Evolutionary conservation across 1,140 invertebrate species (phyloP), one percentile per base, ranked within the genome.

Genomic region (Pogonomyrmex barbatus): DNA sequence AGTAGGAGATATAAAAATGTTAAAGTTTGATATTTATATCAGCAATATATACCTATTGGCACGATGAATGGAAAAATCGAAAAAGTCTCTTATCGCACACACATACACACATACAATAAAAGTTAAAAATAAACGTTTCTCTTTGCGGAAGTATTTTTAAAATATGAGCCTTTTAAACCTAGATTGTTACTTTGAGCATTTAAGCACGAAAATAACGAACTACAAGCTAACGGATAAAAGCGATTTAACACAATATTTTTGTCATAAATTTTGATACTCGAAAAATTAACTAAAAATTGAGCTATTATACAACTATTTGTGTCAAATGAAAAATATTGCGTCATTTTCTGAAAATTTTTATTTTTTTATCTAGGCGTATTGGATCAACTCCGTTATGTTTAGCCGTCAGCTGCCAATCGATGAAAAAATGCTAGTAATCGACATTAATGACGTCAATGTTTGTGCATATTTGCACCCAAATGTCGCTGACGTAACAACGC

Each of bases 111-210:
- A 75, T 2, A 45, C 42, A 47, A n/a, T 52, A 65, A 78, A 12
- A 78, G 17, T 36, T 65, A 78, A 78, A 78, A 50, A 81, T 81
- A 81, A 14, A 54, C 9, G 6, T 70, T 81, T 81, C 60, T 81
- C 63, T 81, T 52, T 47, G 45, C 17, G 30, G 17, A 78, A 78
- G 30, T 78, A 78, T 78, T 78, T 78, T 78, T 65, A 65, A 78
- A 78, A 63, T 78, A 36, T 78, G 76, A 78, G 60, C 24, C 33
- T 78, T 78, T 78, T 63, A 78, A 65, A 52, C 58, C 58, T 63
- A 47, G 54, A 63, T 45, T 17, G 76, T 78, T 78, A 65, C 45
- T 78, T 70, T 54, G 47, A 79, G 36, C 33, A 79, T 68, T 81
- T 81, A 81, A 81, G 47, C 63, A 68, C 62, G 39, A 70, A 68